These are phyloP conservation scores for Saccopteryx leptura DNA, from an alignment of 2,113 vertebrate species.

Conservation along the genomic window DNA sequence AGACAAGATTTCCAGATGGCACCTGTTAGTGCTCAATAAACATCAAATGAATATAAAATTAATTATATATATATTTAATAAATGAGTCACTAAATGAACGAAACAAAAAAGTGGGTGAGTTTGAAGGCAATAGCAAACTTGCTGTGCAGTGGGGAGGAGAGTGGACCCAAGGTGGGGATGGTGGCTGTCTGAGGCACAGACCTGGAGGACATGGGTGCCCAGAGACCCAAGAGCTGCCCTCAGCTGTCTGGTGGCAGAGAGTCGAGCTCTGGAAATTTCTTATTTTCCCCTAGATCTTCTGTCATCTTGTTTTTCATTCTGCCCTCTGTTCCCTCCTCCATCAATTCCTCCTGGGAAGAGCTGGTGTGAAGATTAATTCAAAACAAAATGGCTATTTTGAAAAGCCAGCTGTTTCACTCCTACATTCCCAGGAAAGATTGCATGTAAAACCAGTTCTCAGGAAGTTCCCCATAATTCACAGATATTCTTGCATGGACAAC, in stretches of 20 bases:
- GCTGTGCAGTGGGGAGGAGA: not conserved
- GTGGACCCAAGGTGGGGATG: not conserved
- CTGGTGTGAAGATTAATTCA: not conserved
- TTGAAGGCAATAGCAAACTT: not conserved
- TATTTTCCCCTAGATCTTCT: not conserved
- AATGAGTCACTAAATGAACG: not conserved
- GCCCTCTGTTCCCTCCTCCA: not conserved
- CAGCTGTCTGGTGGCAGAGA: not conserved
- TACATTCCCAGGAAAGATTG: conserved; percentile 11
- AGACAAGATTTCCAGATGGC: conserved; percentile 43
- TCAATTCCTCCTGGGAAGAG: not conserved
- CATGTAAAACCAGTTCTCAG: not conserved
- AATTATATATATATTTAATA: not conserved
- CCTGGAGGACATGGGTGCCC: not conserved
- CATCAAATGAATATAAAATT: not conserved
- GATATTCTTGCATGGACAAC: not conserved
- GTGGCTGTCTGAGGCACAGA: not conserved
- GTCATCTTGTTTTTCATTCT: not conserved
- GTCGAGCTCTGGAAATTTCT: not conserved
- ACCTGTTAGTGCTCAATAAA: not conserved
- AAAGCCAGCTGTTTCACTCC: not conserved
- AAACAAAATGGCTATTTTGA: conserved; percentile 4
- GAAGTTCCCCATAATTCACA: not conserved
- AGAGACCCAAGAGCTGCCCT: not conserved
- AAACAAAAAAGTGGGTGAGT: not conserved